These are phyloP conservation scores for Aulostomus chinensis DNA, from an alignment of 2,797 vertebrate species.

Conservation along the genomic window DNA sequence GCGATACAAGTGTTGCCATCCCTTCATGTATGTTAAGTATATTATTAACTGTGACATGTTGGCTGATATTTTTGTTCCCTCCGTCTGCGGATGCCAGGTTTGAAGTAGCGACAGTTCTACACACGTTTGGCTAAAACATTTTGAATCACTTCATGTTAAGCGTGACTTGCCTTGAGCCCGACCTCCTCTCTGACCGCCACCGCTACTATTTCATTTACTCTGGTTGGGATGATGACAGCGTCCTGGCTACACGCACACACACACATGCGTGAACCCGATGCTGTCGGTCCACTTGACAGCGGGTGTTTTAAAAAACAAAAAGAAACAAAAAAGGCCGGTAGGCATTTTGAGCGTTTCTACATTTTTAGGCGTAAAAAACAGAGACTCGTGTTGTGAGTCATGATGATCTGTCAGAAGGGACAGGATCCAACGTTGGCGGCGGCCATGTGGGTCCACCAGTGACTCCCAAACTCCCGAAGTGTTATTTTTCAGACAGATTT, in stretches of 20 bases:
- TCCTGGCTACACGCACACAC: constrained; percentile 14
- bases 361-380: constrained; percentile 50
- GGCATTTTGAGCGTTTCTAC: no score
- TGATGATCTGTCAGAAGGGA: constrained; percentile 28
- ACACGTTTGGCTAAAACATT: no score
- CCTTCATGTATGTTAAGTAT: no score
- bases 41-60: no score
- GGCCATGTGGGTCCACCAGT: constrained; percentile 11
- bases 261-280: constrained; percentile 4
- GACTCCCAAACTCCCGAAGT: no score
- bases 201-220: constrained; percentile 51
- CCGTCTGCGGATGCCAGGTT: no score
- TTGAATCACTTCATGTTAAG: no score
- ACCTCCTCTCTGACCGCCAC: constrained; percentile 32
- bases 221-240: constrained; percentile 52
- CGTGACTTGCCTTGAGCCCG: constrained; percentile 27
- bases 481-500: no score
- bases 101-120: no score
- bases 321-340: constrained; percentile 35
- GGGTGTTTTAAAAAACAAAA: constrained; percentile 44
- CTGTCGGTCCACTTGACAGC: constrained; percentile 47
- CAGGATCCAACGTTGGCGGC: constrained; percentile 20
- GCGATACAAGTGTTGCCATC: no score
- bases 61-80: no score
- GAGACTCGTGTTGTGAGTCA: constrained; percentile 70